Base-by-base conservation (phyloP, 2,113 vertebrate genomes). In the Protomyctophum bolini region DNA sequence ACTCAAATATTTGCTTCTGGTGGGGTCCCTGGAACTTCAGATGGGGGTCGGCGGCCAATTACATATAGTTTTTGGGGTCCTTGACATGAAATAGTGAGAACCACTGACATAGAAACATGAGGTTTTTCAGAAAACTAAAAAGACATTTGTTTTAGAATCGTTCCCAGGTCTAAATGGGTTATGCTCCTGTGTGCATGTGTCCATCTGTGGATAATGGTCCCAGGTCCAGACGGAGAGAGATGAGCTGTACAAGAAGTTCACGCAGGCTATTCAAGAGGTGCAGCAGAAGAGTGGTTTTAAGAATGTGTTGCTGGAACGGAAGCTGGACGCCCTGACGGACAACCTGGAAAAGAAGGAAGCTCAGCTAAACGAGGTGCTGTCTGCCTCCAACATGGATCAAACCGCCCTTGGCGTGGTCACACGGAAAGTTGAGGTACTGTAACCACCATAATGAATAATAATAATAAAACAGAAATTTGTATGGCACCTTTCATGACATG, bases 191-290 rank as follows among this genome's bases (percentile, higher is more conserved):
- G 10, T 14, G 7, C 6, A 0, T 2, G n/a, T n/a, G 48, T 66
- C 6, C 28, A 50, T 14, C n/a, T 51, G 7, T 5, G 2, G 15
- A 29, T 58, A 28, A 63, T 3, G 63, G 7, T 6, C 48, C 12
- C 86, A 99, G 98, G 93, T 98, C 55, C 95, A 98, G 82, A 83
- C 66, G 0, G 96, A 98, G 58, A 89, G 92, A 2, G 95, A 97
- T 0, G 92, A 96, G 8, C 91, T 97, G 14, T 92, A 94, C 8
- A 58, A 77, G 6, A 94, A 94, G 8, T 95, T 96, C 82, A 89
- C 88, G 2, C 89, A 90, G 8, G 94, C 90, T 29, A 92, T 96
- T 73, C 81, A 91, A 0, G 93, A 94, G 70, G 92, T 91, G 54
- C 94, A 96, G 85, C 92, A 97, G 68, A 94, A 95, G 74, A 91